Evolutionary conservation across 2,797 vertebrate species (phyloP), one percentile per base, ranked within the genome.

Genomic region (Ambastaia sidthimunki): DNA sequence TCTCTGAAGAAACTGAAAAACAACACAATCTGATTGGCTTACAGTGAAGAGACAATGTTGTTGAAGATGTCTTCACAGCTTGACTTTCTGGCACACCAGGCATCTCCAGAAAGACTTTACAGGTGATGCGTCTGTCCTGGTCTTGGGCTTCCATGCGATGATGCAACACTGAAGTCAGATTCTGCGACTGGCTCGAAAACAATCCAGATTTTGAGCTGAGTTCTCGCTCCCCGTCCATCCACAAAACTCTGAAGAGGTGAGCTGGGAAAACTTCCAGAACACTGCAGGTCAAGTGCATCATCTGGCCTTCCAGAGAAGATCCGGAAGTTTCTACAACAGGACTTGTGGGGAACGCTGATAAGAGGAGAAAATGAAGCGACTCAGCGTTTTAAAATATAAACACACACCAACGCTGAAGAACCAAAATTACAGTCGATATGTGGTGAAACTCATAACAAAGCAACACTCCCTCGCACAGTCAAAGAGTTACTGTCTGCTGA

Each of bases 271-370:
- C 90, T 3, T 91, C 78, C 2, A 48, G 88, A 54, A 96, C 87
- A 3, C 60, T 84, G 78, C 97, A 98, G 71, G 0, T 88, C 70
- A 95, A 72, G 0, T 70, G 83, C 10, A 82, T 82, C 2, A 74
- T 79, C 79, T 91, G 85, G 3, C 90, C 94, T 23, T 90, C 85
- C 77, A 89, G 82, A 67, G 90, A 78, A 0, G 90, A 85, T 7
- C 87, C 84, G 0, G 83, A 88, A 19, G 89, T 80, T 74, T 90
- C 86, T 66, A 98, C 87, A 31, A 94, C 9, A 0, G 95, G 96
- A 81, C 94, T 91, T 13, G 88, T 94, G 0, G 94, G 92, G 65
- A 98, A 95, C 15, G 96, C 97, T 98, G 88, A 68, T 25, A 28
- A 41, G 41, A 18, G 59, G n/a, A 78, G 13, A 71, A 63, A 79